Evolutionary conservation across 2,888 invertebrate species (phyloP), one percentile per base, ranked within the genome.

Genomic region (Leptinotarsa rubiginosa): DNA sequence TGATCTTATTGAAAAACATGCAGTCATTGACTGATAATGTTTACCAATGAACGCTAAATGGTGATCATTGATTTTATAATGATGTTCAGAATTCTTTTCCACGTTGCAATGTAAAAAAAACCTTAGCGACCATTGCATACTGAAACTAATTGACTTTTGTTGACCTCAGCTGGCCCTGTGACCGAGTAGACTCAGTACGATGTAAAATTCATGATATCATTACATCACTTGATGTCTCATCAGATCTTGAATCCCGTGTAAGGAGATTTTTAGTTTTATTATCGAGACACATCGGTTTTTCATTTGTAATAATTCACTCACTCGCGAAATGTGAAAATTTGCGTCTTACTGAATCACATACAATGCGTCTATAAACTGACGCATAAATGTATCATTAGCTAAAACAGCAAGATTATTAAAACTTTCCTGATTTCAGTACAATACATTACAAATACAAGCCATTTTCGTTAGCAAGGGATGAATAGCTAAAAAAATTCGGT

Each of bases 161-260:
- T 79, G 80, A 81, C 81, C 80, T 75, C 65, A 69, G 73, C 69
- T 75, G 76, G 74, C 79, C 75, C 74, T 76, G 71, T 81, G 81
- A 81, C 81, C 79, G 78, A 80, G 72, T 76, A 73, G 72, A 76
- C 52, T 20, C 66, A 54, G 25, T 56, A n/a, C 41, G 18, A 56
- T 59, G 15, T 47, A 69, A 56, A 69, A 69, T 10, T 56, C 20
- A 56, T 22, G 13, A 56, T 20, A 20, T 22, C 13, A 56, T 56
- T 22, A 22, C 56, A 56, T 56, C 20, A 56, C 13, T 56, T 12
- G 15, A 56, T 56, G 56, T 56, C 22, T 56, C 56, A 56, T 56
- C 56, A 56, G 56, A 4, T 22, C 56, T 56, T 56, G 22, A 56
- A 56, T 22, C 20, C 12, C 15, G 20, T 56, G 20, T 56, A 13